Evolutionary conservation across 2,797 vertebrate genomes (phyloP).

Genomic region (Chrysocyon brachyurus): DNA sequence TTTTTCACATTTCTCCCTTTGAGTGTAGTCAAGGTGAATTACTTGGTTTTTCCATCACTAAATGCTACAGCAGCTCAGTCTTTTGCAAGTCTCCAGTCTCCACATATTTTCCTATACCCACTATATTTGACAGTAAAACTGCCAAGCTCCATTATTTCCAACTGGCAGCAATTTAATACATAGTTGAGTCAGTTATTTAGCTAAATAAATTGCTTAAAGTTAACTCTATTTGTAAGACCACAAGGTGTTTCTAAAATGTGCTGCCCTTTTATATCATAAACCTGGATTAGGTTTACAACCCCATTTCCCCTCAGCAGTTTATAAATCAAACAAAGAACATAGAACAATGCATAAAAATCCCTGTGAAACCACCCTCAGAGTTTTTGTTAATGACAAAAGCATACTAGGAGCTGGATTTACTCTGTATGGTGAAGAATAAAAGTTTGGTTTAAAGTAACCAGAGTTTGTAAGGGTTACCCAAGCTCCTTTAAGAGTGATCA

Average conservation of each 20-base stretch:
- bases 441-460: slow-evolving; percentile 69
- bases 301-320: slow-evolving; percentile 85
- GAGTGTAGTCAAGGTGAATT: slow-evolving; percentile 75
- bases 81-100: slow-evolving; percentile 73
- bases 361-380: slow-evolving; percentile 78
- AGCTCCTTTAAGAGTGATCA: slow-evolving; percentile 58
- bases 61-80: slow-evolving; percentile 69
- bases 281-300: slow-evolving; percentile 82
- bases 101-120: slow-evolving; percentile 80
- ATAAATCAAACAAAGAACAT: slow-evolving; percentile 83
- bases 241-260: slow-evolving; percentile 83
- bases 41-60: slow-evolving; percentile 82
- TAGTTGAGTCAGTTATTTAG: slow-evolving; percentile 81
- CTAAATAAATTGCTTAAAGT: slow-evolving; percentile 83
- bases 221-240: slow-evolving; percentile 83
- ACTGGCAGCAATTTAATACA: slow-evolving; percentile 77
- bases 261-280: slow-evolving; percentile 84
- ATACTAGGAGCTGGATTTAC: slow-evolving; percentile 74
- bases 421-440: slow-evolving; percentile 55
- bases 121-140: slow-evolving; percentile 81
- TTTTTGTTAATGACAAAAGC: slow-evolving; percentile 83
- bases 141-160: slow-evolving; percentile 79
- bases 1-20: slow-evolving; percentile 75
- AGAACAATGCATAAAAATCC: slow-evolving; percentile 84
- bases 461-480: slow-evolving; percentile 64